Percentiles rank a stretch among this genome's conserved stretches.
phyloP scores from a whole-genome alignment of 1,140 invertebrate species.

The Globodera ellingtonae region DNA sequence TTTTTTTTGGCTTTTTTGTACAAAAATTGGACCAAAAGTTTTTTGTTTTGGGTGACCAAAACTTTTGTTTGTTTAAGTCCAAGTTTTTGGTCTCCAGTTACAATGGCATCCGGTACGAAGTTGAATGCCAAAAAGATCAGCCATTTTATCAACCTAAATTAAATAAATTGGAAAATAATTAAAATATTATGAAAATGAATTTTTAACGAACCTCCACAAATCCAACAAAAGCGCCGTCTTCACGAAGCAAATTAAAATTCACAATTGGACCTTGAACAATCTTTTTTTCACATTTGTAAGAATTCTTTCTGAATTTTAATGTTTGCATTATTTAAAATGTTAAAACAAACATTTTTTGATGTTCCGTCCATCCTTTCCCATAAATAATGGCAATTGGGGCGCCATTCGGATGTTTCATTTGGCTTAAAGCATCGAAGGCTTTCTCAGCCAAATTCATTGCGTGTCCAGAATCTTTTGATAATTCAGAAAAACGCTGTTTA shows the following conservation, averaged over 20 bases:
- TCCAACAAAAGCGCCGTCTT: conserved; percentile 79
- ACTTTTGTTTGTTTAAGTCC: no score
- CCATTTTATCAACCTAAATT: conserved; percentile 80
- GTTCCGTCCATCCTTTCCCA: conserved; percentile 66
- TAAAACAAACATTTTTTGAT: neutral
- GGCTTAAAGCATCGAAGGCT: conserved; percentile 4
- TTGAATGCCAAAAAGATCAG: conserved; percentile 81
- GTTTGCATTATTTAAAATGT: neutral
- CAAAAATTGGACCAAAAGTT: no score
- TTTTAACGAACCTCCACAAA: conserved; percentile 76
- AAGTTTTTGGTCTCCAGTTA: neutral
- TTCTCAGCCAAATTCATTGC: conserved; percentile 15
- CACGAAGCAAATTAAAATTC: conserved; percentile 82
- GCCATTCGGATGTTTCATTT: conserved; percentile 71
- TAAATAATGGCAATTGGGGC: conserved; percentile 76
- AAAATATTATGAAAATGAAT: conserved; percentile 7
- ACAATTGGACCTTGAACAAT: conserved; percentile 80
- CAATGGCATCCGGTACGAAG: conserved; percentile 92
- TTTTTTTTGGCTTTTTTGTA: no score
- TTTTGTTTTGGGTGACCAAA: no score
- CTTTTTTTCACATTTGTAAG: neutral
- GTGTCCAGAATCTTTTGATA: conserved; percentile 68
- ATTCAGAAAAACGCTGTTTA: no score
- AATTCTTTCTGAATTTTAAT: conserved; percentile 18
- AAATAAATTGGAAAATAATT: neutral